Evolutionary conservation across 2,113 vertebrate genomes (phyloP), one percentile per base, ranked within the genome.

Genomic region (Xiphophorus maculatus): DNA sequence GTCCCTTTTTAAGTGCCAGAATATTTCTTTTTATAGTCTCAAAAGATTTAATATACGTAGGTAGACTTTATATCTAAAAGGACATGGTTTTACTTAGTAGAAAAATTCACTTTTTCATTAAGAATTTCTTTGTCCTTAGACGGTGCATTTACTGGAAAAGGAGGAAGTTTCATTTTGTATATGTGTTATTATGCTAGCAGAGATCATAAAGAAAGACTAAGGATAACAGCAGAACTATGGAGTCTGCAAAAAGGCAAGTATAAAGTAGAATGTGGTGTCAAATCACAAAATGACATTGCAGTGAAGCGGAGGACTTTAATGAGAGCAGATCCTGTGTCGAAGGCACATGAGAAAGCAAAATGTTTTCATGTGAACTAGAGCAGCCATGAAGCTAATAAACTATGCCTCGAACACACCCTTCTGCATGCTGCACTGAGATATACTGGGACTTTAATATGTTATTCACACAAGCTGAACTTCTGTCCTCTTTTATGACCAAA

Each of bases 401-500:
- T 11, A n/a, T 6, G 22, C 22, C 51, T 58, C 10, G 42, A 19
- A 27, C 37, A 8, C 27, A 61, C 6, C 28, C 28, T 11, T 11
- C 17, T 73, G 68, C 7, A 42, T 51, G 2, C 72, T 60, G 65
- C 11, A 44, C 33, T 28, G 13, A 27, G 37, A 48, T 4, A 35
- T n/a, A 2, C 22, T 30, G 35, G 28, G 30, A 29, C 12, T 32
- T 30, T 48, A 17, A 13, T 33, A 3, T 32, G 19, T 35, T 37
- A 10, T 71, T 63, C 66, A 65, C 33, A 32, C 28, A 44, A 37
- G 29, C 60, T 3, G 10, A 33, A 60, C 29, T 32, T 77, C 69
- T 64, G 71, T 84, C 71, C 54, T 67, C 77, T 73, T 63, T 69
- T 4, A 1, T 40, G 25, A 79, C 83, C 87, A 83, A 84, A 85